Conservation (phyloP, 2,113 vertebrate genomes). For the Petaurus breviceps region DNA sequence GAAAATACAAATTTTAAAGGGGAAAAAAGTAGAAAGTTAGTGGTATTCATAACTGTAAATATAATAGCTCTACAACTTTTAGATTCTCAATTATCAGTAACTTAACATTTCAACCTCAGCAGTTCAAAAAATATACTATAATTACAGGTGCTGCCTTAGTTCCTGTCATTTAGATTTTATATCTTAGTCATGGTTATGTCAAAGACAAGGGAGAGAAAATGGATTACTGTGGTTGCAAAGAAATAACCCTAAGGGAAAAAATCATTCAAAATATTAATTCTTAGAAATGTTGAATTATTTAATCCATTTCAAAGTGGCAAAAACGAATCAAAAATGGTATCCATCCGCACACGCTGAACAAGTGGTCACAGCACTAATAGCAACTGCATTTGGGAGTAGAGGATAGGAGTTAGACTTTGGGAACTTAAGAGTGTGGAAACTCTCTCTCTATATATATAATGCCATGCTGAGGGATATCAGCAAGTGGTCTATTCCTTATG, state of each 20-base stretch:
- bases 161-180: conserved; percentile 41
- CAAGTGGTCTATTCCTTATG: background rate
- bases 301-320: background rate
- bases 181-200: conserved; percentile 39
- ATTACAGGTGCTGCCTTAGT: conserved; percentile 37
- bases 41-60: conserved; percentile 27
- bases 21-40: conserved; percentile 20
- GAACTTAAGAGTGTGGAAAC: background rate
- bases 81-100: background rate
- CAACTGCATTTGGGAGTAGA: background rate
- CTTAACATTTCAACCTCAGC: conserved; percentile 34
- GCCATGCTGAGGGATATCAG: background rate
- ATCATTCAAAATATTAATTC: background rate
- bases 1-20: background rate
- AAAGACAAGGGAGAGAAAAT: background rate
- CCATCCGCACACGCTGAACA: background rate
- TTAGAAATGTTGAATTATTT: background rate
- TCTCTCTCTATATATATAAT: background rate
- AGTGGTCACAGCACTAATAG: background rate
- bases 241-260: background rate
- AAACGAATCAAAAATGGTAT: background rate
- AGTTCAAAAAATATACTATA: conserved; percentile 28
- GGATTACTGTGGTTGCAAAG: background rate
- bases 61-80: conserved; percentile 24
- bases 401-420: background rate